A percentile compares a stretch with the other conserved stretches of the same genome.
Evolutionary conservation across 30 jellyfish, hydroid and myxozoan genomes (phyloP).

Genomic region (Turritopsis dohrnii): DNA sequence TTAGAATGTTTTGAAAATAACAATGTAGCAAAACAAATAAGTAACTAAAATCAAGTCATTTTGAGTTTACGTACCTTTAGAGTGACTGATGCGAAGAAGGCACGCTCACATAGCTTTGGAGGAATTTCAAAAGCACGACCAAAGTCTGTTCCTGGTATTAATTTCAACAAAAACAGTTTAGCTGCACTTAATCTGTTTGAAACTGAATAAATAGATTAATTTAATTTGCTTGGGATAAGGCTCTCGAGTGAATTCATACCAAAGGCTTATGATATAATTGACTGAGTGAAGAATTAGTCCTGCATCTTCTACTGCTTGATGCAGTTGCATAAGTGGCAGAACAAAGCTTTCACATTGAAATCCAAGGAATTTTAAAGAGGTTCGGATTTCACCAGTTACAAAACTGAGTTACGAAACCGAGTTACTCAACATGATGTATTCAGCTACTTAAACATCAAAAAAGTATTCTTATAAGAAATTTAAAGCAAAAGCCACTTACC

Average conservation of each 20-base stretch:
- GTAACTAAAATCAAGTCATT: background rate
- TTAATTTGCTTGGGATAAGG: too few species aligned
- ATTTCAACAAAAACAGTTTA: background rate
- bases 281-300: too few species aligned
- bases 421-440: background rate
- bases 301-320: too few species aligned
- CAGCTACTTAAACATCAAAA: background rate
- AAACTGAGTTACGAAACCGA: too few species aligned
- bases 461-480: background rate
- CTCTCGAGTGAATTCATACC: too few species aligned
- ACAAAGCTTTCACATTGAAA: too few species aligned
- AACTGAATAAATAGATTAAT: too few species aligned
- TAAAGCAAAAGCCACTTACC: constrained; percentile 48
- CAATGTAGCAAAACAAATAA: background rate
- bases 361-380: too few species aligned
- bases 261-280: too few species aligned
- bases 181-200: too few species aligned
- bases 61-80: constrained; percentile 52
- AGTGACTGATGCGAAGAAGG: constrained; percentile 96
- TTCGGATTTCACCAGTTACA: too few species aligned
- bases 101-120: constrained; percentile 47
- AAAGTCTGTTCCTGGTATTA: constrained; percentile 54
- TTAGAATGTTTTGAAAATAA: background rate
- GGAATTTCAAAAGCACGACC: constrained; percentile 92
- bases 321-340: too few species aligned